These are phyloP conservation scores for Cosmorhoe ocellata DNA, from an alignment of 2,888 invertebrate species.

Conservation along the genomic window DNA sequence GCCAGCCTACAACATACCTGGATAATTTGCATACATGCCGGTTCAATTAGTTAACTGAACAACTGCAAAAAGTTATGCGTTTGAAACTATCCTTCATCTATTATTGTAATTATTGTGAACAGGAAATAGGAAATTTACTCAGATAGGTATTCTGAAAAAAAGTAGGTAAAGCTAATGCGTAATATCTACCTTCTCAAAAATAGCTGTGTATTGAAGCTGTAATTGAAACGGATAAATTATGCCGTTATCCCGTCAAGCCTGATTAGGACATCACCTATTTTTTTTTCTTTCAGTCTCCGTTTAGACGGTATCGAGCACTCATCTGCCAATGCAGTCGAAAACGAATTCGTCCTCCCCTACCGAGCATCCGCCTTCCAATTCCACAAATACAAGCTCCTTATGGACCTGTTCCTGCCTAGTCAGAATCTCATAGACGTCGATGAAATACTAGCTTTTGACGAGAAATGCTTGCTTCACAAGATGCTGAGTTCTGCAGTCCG, in stretches of 20 bases:
- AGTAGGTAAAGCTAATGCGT: too few relatives aligned
- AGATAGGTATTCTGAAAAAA: too few relatives aligned
- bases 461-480: conserved; percentile 78
- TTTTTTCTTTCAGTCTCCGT: conserved; percentile 72
- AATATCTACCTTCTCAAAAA: too few relatives aligned
- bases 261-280: too few relatives aligned
- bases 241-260: too few relatives aligned
- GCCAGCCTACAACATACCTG: background rate
- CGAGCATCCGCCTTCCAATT: conserved; percentile 83
- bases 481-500: conserved; percentile 83
- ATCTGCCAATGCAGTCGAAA: conserved; percentile 68
- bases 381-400: conserved; percentile 81
- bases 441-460: conserved; percentile 63
- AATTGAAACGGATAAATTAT: too few relatives aligned
- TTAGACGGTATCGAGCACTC: conserved; percentile 84
- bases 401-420: conserved; percentile 83
- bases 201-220: too few relatives aligned
- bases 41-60: conserved; percentile 6
- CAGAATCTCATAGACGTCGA: conserved; percentile 62
- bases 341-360: conserved; percentile 79
- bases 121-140: background rate
- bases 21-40: conserved; percentile 17
- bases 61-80: background rate
- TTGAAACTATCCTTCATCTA: background rate
- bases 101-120: background rate